A percentile compares a stretch with the other conserved stretches of the same genome.
Conservation (phyloP, 2,888 invertebrate species). For the Parnassius glacialis region DNA sequence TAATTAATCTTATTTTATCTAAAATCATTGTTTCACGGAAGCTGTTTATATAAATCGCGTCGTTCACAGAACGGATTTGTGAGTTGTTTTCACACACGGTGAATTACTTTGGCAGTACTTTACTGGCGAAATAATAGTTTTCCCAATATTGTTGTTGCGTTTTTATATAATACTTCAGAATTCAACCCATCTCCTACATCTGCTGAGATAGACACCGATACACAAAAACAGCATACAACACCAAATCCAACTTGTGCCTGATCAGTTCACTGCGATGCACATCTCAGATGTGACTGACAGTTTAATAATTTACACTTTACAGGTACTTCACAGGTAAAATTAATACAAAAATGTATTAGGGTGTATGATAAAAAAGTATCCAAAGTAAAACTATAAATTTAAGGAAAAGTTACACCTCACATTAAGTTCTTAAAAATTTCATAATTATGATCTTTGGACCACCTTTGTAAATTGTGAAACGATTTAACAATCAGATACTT, state of each 20-base stretch:
- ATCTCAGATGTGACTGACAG: conserved; percentile 56
- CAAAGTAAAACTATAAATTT: conserved; percentile 1
- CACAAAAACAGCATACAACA: conserved; percentile 70
- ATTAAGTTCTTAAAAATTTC: no score
- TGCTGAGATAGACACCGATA: conserved; percentile 67
- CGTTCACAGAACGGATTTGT: conserved; percentile 78
- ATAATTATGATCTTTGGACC: no score
- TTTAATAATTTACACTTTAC: conserved; percentile 75
- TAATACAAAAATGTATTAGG: conserved; percentile 65
- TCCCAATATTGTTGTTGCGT: conserved; percentile 52
- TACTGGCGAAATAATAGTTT: conserved; percentile 60
- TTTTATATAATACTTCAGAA: conserved; percentile 44
- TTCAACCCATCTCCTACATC: conserved; percentile 62
- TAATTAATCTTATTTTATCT: conserved; percentile 72
- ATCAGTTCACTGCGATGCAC: conserved; percentile 78
- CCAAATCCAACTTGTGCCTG: conserved; percentile 50
- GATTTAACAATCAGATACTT: conserved; percentile 16
- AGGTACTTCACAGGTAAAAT: conserved; percentile 79
- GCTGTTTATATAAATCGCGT: conserved; percentile 68
- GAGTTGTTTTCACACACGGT: conserved; percentile 71
- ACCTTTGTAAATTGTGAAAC: no score
- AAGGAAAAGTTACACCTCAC: no score
- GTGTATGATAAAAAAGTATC: conserved; percentile 23
- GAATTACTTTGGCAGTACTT: conserved; percentile 78
- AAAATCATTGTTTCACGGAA: conserved; percentile 73